Evolutionary conservation across 2,113 vertebrate genomes (phyloP), one percentile per base, ranked within the genome.

Genomic region (Misgurnus anguillicaudatus): DNA sequence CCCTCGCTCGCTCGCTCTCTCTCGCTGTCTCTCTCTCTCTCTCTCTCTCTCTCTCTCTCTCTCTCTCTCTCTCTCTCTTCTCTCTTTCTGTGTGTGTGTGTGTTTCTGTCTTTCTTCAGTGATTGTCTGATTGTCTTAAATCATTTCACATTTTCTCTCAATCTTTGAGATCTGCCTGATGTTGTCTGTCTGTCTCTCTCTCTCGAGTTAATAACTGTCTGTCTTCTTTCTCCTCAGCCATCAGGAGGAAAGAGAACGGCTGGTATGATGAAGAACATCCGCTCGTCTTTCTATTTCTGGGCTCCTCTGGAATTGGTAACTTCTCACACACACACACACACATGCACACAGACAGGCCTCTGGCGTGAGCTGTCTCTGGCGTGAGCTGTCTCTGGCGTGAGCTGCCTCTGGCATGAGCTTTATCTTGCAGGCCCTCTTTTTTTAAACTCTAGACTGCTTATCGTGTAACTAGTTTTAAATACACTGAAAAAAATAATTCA

Each of bases 211-310:
- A 61, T 80, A 39, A 31, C 21, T 48, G 19, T 62, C 47, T 69
- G 61, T 79, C 24, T 75, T 62, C 53, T 53, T 81, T 17, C 42
- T 77, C 36, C 75, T 0, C 87, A 99, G 97, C 96, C 0, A 96
- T 98, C 88, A 94, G 97, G 86, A 95, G 97, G 86, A 99, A 98
- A 88, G 96, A 98, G 88, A 99, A 99, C n/a, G 97, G 97, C 77
- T 99, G 97, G 97, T 97, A 98, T 0, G 95, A 99, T 1, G 97
- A 99, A 91, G 96, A 99, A 82, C 97, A 99, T 87, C 97, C 97
- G 0, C 92, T 99, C 24, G 97, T 99, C 68, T 98, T 99, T 87
- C 95, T 99, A 76, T 99, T 99, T 90, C 89, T 99, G 64, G 97
- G 97, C 84, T 99, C 97, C 0, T 99, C 97, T 2, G 97, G 97